Evolutionary conservation across 2,888 invertebrate genomes (phyloP).

Genomic region (Tenthredo livida): DNA sequence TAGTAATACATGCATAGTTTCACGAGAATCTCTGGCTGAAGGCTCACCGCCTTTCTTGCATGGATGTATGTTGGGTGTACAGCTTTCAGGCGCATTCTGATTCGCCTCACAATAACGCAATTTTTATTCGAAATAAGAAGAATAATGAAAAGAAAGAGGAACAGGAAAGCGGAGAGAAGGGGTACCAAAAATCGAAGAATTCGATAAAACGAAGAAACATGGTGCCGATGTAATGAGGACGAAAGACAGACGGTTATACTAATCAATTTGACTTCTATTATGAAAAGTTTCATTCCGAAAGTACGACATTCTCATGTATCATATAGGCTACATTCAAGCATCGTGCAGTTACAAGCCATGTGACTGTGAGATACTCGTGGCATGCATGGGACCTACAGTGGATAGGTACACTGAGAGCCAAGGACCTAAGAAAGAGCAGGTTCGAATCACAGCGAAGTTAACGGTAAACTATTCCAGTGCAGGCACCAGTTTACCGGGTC

Average conservation of each 20-base stretch:
- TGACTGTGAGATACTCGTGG: constrained; percentile 29
- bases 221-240: neutral
- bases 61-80: neutral
- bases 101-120: neutral
- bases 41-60: neutral
- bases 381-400: constrained; percentile 17
- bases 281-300: neutral
- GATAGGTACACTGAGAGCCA: neutral
- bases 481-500: constrained; percentile 62
- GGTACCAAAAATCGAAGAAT: neutral
- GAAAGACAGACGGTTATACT: neutral
- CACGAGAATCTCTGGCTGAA: neutral
- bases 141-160: neutral
- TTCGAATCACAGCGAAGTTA: constrained; percentile 43
- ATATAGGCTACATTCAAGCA: neutral
- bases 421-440: constrained; percentile 42
- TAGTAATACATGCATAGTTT: neutral
- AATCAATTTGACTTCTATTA: neutral
- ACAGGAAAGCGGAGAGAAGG: neutral
- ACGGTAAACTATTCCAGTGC: constrained; percentile 47
- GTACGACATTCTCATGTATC: neutral
- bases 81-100: constrained; percentile 32
- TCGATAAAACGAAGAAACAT: neutral
- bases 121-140: neutral
- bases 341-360: neutral